Conservation (phyloP, 2,888 invertebrate genomes). For the Patella depressa region DNA sequence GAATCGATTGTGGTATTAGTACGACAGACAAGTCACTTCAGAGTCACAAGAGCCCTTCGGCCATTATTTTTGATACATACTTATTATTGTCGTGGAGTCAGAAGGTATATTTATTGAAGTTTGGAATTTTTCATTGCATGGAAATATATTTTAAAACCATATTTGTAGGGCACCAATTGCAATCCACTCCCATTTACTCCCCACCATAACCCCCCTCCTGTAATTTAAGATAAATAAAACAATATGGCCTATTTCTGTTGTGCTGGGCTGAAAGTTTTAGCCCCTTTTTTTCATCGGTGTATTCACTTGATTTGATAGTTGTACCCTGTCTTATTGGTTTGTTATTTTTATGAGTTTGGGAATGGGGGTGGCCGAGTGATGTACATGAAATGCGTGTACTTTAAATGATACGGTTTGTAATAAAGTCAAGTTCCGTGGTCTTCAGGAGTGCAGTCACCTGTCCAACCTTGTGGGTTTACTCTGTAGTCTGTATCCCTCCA, state of each 20-base stretch:
- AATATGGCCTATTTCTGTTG: background rate
- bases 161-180: background rate
- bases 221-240: background rate
- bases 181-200: background rate
- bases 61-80: constrained; percentile 92
- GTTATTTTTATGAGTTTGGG: too few relatives aligned
- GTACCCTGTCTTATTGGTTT: background rate
- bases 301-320: background rate
- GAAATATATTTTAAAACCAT: background rate
- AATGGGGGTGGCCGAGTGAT: too few relatives aligned
- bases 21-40: constrained; percentile 86
- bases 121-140: background rate
- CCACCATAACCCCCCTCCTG: background rate
- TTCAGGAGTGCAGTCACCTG: too few relatives aligned
- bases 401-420: too few relatives aligned
- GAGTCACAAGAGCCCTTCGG: constrained; percentile 87
- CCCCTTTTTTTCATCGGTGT: background rate
- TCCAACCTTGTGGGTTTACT: too few relatives aligned
- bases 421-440: too few relatives aligned
- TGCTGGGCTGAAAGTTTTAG: background rate
- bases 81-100: constrained; percentile 84
- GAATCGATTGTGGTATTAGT: constrained; percentile 86
- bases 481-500: too few relatives aligned
- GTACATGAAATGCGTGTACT: too few relatives aligned
- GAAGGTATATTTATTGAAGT: constrained; percentile 66